Base-by-base conservation (phyloP, 37 sponge, comb jelly and placozoan species). In the Ianthella basta region DNA sequence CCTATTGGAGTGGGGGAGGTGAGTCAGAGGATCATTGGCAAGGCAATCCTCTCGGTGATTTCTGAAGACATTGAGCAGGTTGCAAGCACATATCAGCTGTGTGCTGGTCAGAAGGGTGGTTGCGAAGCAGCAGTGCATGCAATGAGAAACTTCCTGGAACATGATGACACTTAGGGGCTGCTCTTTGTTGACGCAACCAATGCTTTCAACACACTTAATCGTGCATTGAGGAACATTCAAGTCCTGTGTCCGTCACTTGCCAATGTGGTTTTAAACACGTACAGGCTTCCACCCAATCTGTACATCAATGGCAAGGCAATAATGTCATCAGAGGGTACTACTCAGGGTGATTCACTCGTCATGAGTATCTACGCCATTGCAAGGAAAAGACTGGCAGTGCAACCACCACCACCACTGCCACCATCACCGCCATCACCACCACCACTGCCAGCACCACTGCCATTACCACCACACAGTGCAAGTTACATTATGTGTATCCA, bases 311-410 rank as follows among this genome's bases (percentile, higher is more conserved):
- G 85, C 13, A 59, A 79, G 44, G 34, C 59, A 23, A 70, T 88
- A 23, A 29, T 79, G 32, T 88, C 89, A 57, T 57, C 25, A 56
- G 89, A 87, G 50, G 88, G 88, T 21, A 87, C 88, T 29, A 87
- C 79, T 3, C 88, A 87, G 39, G 83, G 88, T 1, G 85, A 79
- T 23, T 72, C 80, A 23, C 59, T 83, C 23, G 84, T 80, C 24
- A 88, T 68, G 85, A 59, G 70, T 20, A 88, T 83, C 72, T 88
- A 88, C 68, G 89, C 84, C 29, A 80, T 88, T 24, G 89, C 80
- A 14, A 80, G n/a, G n/a, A n/a, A n/a, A n/a, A n/a, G n/a, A n/a
- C n/a, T n/a, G n/a, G n/a, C n/a, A n/a, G n/a, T n/a, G n/a, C n/a
- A n/a, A n/a, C n/a, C n/a, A n/a, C n/a, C n/a, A n/a, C n/a, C n/a